These are phyloP conservation scores for Gallinago stenura DNA, from an alignment of 2,797 vertebrate species.

Conservation along the genomic window DNA sequence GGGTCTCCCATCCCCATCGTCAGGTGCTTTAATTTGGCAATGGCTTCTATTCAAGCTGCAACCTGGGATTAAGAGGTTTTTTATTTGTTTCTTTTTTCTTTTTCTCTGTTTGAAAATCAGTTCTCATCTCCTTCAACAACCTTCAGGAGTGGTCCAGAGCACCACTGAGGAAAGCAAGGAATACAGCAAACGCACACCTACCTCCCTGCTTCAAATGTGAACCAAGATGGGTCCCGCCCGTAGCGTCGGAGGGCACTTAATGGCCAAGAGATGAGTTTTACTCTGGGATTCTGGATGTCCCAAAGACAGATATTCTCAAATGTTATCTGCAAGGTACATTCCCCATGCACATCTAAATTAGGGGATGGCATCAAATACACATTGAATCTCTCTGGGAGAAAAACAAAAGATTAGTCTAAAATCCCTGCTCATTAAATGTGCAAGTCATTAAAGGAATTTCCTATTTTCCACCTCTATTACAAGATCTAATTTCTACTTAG, in stretches of 20 bases:
- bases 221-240: slow-evolving; percentile 85
- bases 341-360: slow-evolving; percentile 88
- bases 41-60: not conserved
- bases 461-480: slow-evolving; percentile 34
- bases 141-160: fast-evolving
- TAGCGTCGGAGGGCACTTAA: slow-evolving; percentile 85
- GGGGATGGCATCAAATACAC: slow-evolving; percentile 89
- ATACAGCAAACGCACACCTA: not conserved
- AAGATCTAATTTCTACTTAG: not conserved
- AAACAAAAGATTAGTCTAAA: slow-evolving; percentile 83
- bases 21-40: not conserved
- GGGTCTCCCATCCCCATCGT: not conserved
- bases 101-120: not conserved
- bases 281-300: slow-evolving; percentile 85
- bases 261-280: slow-evolving; percentile 86
- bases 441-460: slow-evolving; percentile 73
- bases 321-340: slow-evolving; percentile 89
- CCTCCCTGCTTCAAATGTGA: slow-evolving; percentile 89
- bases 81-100: not conserved
- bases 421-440: slow-evolving; percentile 72
- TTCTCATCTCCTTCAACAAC: not conserved
- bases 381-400: slow-evolving; percentile 88
- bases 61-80: not conserved
- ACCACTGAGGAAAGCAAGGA: not conserved
- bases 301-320: slow-evolving; percentile 87